Evolutionary conservation across 2,888 invertebrate genomes (phyloP).

Genomic region (Sceliomorpha sp.): DNA sequence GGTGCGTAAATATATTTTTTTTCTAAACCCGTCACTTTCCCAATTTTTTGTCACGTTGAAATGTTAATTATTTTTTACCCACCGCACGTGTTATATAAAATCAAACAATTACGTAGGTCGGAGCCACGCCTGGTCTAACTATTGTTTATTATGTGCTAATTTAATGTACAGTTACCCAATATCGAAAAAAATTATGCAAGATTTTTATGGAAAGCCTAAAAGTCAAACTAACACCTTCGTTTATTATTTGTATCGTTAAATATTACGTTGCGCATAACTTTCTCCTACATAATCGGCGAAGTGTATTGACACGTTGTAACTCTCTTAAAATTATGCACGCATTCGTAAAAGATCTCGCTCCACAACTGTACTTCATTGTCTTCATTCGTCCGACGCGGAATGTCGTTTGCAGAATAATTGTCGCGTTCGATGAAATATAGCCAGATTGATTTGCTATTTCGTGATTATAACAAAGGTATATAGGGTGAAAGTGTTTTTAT

Average conservation of each 20-base stretch:
- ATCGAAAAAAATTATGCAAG: background rate
- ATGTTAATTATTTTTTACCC: too few species aligned
- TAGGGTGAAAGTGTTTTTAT: slow-evolving; percentile 67
- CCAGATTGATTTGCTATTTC: slow-evolving; percentile 43
- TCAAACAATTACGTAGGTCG: slow-evolving; percentile 40
- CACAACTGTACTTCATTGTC: slow-evolving; percentile 8
- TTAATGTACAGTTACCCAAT: slow-evolving; percentile 18
- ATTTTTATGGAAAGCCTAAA: slow-evolving; percentile 1
- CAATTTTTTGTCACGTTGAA: too few species aligned
- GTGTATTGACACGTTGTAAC: too few species aligned
- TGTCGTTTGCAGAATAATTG: slow-evolving; percentile 32
- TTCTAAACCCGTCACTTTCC: too few species aligned
- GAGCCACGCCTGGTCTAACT: slow-evolving; percentile 58
- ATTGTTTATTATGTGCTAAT: slow-evolving; percentile 67
- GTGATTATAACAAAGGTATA: slow-evolving; percentile 62
- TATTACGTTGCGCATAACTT: slow-evolving; percentile 3
- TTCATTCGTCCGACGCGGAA: slow-evolving; percentile 16
- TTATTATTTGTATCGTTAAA: too few species aligned
- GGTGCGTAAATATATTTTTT: too few species aligned
- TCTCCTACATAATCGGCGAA: slow-evolving; percentile 10
- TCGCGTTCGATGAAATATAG: slow-evolving; percentile 23
- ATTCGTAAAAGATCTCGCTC: too few species aligned
- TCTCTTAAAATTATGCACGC: too few species aligned
- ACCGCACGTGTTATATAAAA: slow-evolving; percentile 18
- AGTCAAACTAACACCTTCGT: too few species aligned